phyloP scores from a whole-genome alignment of 2,888 invertebrate species.

The Platyscelio sp. region DNA sequence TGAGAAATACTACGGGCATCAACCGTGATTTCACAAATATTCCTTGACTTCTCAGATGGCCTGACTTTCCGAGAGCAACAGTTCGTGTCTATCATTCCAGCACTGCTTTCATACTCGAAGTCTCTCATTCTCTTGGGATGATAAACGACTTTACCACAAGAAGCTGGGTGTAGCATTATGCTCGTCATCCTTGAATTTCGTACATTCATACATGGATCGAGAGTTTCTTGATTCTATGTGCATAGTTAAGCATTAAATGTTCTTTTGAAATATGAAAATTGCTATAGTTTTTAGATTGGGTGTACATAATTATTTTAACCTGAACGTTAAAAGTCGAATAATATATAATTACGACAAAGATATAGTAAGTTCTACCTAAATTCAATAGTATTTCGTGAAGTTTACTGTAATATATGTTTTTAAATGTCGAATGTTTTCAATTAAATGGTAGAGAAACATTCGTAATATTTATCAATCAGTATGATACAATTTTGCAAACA shows the following conservation, averaged over 20 bases:
- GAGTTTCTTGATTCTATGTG: constrained; percentile 44
- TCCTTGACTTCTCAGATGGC: constrained; percentile 64
- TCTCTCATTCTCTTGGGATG: constrained; percentile 75
- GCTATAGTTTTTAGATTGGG: no score
- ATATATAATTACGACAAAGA: no score
- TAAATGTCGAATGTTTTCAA: no score
- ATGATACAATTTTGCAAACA: no score
- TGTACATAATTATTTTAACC: no score
- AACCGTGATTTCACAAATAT: constrained; percentile 67
- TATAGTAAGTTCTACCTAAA: no score
- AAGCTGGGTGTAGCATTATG: constrained; percentile 76
- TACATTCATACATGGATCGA: constrained; percentile 49
- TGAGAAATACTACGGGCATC: constrained; percentile 63
- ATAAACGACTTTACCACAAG: constrained; percentile 76
- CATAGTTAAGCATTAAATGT: background rate
- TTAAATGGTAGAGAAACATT: no score
- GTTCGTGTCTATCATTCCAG: constrained; percentile 75
- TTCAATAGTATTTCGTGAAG: no score
- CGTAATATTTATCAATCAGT: no score
- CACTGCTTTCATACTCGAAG: constrained; percentile 65
- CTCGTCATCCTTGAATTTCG: constrained; percentile 73
- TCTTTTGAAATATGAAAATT: no score
- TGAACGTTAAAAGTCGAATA: no score
- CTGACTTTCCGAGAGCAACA: constrained; percentile 74
- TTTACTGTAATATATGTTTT: no score